Conservation (phyloP, 2,797 vertebrate species). For the Rhincodon typus region DNA sequence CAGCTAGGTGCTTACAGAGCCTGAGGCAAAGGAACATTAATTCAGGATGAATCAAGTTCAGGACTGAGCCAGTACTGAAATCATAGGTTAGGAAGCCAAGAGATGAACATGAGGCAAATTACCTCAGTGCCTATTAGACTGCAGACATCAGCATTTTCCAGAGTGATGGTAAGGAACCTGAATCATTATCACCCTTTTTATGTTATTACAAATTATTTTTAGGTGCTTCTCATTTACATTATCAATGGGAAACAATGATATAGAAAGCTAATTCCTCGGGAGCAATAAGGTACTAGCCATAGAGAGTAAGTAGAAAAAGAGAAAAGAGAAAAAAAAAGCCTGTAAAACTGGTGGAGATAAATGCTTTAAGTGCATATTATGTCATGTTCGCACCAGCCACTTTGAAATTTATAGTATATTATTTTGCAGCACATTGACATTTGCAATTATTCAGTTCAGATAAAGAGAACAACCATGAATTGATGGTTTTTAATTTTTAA, state of each 20-base stretch:
- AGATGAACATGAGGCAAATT: neutral
- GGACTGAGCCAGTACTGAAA: neutral
- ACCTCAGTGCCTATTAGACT: neutral
- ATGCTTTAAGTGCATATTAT: neutral
- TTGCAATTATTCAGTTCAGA: neutral
- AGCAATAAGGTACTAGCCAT: neutral
- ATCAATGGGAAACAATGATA: neutral
- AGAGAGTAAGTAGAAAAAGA: neutral
- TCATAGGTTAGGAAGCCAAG: neutral
- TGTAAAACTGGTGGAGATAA: neutral
- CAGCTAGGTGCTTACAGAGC: neutral
- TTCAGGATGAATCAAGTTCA: neutral
- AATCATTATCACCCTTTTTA: neutral
- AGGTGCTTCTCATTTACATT: neutral
- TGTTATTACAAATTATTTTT: neutral
- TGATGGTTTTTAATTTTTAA: neutral
- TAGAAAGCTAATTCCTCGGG: neutral
- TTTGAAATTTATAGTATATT: neutral
- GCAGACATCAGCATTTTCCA: neutral
- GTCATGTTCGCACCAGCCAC: neutral
- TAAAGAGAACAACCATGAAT: neutral
- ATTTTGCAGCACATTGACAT: neutral
- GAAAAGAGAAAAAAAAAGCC: neutral
- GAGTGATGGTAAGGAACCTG: neutral
- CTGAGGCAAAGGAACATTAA: neutral